Base-by-base conservation (phyloP, 1,140 invertebrate genomes). In the Anastrepha ludens region DNA sequence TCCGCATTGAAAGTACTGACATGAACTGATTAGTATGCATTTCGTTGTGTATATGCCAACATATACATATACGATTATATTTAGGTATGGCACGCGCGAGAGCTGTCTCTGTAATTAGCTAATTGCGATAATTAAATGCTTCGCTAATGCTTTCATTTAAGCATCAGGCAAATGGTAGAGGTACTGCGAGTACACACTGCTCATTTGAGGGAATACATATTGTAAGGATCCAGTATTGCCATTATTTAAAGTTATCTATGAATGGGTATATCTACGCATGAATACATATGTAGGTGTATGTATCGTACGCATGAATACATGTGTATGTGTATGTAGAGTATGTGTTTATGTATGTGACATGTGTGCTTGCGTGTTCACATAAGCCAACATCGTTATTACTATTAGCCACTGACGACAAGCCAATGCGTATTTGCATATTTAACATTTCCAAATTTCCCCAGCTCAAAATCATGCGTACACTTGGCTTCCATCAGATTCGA, bases 61-160 rank as follows among this genome's bases (percentile, higher is more conserved):
- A 55, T 55, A 55, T 9, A 55, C 9, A 55, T 55, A 0, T 0
- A 55, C 50, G 9, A 6, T 41, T 85, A 59, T 47, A 59, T 59
- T n/a, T 41, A 39, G 29, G 50, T 59, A 85, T 64, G 11, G 50
- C 60, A n/a, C 85, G 2, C 17, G 39, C 85, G 29, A 41, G 58
- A 64, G 60, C 41, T 62, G 85, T 86, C 85, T 86, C 91, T 91
- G 88, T 91, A 91, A 91, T 91, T 91, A 92, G 91, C 91, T 91
- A 91, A 91, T 91, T 91, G 91, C 90, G 91, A 90, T 91, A 91
- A 91, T 91, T 91, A 91, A 91, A 91, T 92, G 91, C 90, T 90
- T 90, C 88, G 91, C 90, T 89, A 91, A 91, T 91, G 91, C 88
- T 89, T 89, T 89, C 89, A 91, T 91, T 91, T 91, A 81, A 81